These are phyloP conservation scores for Zaprionus bogoriensis DNA, from an alignment of 2,888 invertebrate species.

Conservation along the genomic window DNA sequence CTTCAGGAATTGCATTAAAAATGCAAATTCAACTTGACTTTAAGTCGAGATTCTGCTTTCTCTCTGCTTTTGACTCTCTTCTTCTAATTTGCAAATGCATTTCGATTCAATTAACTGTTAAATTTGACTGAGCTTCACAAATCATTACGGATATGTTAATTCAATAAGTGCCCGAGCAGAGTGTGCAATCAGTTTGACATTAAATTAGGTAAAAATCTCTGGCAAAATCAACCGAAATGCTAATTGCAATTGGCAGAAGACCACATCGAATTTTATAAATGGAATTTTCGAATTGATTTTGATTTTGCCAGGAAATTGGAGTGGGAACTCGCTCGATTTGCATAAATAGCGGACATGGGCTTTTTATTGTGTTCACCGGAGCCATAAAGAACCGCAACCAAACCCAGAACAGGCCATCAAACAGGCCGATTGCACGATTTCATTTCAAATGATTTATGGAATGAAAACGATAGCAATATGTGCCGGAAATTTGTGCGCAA, in stretches of 20 bases:
- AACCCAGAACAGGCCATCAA: slow-evolving; percentile 15
- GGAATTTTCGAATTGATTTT: slow-evolving; percentile 38
- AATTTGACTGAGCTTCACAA: slow-evolving; percentile 23
- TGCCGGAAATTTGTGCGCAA: slow-evolving; percentile 63
- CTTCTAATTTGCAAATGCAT: slow-evolving; percentile 25
- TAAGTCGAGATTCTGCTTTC: slow-evolving; percentile 9
- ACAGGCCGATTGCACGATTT: slow-evolving; percentile 9
- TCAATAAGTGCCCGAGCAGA: slow-evolving; percentile 23
- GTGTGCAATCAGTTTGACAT: slow-evolving; percentile 44
- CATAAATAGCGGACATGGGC: slow-evolving; percentile 36
- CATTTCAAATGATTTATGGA: slow-evolving; percentile 58
- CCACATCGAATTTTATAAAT: slow-evolving; percentile 44
- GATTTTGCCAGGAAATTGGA: slow-evolving; percentile 32
- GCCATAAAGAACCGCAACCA: slow-evolving; percentile 4
- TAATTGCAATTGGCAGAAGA: slow-evolving; percentile 50
- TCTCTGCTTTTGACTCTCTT: background rate
- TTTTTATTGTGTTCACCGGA: slow-evolving; percentile 16
- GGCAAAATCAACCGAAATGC: slow-evolving; percentile 33
- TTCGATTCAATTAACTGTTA: slow-evolving; percentile 38
- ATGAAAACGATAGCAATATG: slow-evolving; percentile 51
- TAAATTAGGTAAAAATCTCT: slow-evolving; percentile 37
- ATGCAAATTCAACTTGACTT: slow-evolving; percentile 40
- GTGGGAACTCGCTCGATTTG: slow-evolving; percentile 45
- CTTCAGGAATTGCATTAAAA: slow-evolving; percentile 63
- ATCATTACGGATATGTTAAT: slow-evolving; percentile 23